Percentiles rank a stretch among this genome's conserved stretches.
Conservation (phyloP, 2,113 vertebrate genomes). For the Mugil cephalus region DNA sequence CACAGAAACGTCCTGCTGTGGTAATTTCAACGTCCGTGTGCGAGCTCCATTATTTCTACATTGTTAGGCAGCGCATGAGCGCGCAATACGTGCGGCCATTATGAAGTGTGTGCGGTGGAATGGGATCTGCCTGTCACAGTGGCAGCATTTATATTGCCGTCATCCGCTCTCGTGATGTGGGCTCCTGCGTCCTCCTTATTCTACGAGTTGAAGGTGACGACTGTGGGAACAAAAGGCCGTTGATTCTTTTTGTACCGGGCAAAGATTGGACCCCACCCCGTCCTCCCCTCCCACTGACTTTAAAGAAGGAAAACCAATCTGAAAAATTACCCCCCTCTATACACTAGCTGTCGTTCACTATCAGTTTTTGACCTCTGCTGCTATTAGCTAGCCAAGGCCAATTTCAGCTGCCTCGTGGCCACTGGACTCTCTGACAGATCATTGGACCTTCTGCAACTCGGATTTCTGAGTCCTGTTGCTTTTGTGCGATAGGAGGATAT, state of each 20-base stretch:
- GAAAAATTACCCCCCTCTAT: conserved; percentile 57
- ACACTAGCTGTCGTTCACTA: conserved; percentile 71
- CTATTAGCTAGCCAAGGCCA: conserved; percentile 58
- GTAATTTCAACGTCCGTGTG: not conserved
- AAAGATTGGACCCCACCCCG: conserved; percentile 43
- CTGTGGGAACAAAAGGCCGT: conserved; percentile 46
- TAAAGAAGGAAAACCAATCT: conserved; percentile 61
- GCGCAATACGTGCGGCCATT: not conserved
- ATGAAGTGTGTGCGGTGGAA: not conserved
- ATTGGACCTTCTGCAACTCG: conserved; percentile 52
- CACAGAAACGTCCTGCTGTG: not conserved
- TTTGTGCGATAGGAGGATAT: conserved; percentile 14
- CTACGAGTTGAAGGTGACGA: conserved; percentile 34
- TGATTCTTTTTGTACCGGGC: conserved; percentile 71
- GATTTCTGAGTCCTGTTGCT: conserved; percentile 33
- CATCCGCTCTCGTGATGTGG: conserved; percentile 7
- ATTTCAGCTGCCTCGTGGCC: conserved; percentile 74
- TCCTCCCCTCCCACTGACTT: conserved; percentile 34
- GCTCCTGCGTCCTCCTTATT: not conserved
- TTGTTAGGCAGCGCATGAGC: not conserved
- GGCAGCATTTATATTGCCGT: conserved; percentile 12
- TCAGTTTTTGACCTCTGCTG: conserved; percentile 66
- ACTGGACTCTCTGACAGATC: conserved; percentile 64
- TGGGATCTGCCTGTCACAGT: not conserved
- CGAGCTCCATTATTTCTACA: conserved; percentile 19